These are phyloP conservation scores for Drosophila simulans DNA, from an alignment of 1,140 invertebrate genomes.

Conservation along the genomic window DNA sequence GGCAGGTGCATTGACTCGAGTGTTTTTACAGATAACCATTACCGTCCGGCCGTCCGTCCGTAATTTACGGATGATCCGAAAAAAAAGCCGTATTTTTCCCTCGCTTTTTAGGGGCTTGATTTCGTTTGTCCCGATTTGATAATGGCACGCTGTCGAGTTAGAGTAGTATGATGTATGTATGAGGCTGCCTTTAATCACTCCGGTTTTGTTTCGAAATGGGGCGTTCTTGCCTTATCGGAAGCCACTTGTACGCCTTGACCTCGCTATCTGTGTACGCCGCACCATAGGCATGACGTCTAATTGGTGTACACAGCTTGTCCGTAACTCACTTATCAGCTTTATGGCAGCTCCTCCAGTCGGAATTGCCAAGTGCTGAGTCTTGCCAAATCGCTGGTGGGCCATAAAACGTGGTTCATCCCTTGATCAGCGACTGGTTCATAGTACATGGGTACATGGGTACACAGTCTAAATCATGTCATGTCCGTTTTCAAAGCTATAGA, in stretches of 20 bases:
- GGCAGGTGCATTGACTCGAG: conserved; percentile 37
- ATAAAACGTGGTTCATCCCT: neutral
- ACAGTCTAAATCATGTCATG: neutral
- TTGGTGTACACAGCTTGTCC: conserved; percentile 5
- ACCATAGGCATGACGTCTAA: conserved; percentile 4
- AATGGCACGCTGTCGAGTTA: conserved; percentile 1
- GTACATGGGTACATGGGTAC: neutral
- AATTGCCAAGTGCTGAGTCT: neutral
- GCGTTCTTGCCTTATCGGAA: conserved; percentile 23
- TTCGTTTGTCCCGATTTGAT: conserved; percentile 27
- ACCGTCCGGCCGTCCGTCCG: neutral
- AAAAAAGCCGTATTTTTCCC: neutral
- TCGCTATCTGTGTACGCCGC: neutral
- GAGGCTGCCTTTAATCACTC: conserved; percentile 18
- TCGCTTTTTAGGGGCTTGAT: conserved; percentile 10
- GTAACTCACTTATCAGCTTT: conserved; percentile 3
- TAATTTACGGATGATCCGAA: conserved; percentile 25
- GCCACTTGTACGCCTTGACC: conserved; percentile 10
- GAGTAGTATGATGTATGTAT: neutral
- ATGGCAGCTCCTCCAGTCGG: neutral
- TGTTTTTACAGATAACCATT: neutral
- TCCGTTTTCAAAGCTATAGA: neutral
- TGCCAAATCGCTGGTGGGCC: neutral
- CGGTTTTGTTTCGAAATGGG: conserved; percentile 12
- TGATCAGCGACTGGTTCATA: neutral